Base-by-base conservation (phyloP, 2,888 invertebrate species). In the Ecdyonurus torrentis region DNA sequence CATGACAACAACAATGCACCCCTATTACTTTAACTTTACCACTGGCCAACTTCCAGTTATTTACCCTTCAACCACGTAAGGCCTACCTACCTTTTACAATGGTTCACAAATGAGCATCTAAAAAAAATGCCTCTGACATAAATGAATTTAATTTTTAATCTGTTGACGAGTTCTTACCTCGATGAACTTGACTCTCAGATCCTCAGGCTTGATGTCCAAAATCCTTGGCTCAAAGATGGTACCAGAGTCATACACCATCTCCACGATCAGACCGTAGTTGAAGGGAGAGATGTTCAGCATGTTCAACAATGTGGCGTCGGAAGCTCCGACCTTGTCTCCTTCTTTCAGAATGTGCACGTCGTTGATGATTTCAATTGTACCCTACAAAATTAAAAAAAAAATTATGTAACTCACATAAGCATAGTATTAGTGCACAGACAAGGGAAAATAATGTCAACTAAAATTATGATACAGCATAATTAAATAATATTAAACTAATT, bases 201-300 rank as follows among this genome's bases (percentile, higher is more conserved):
- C 98, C 74, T 96, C 97, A 10, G 94, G 91, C 72, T 94, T 97
- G 78, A 99, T 98, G 80, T 99, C 98, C 72, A 99, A 81, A 72
- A 99, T 94, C 68, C 88, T 89, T 1, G 99, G 98, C 20, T 92
- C 89, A 76, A 98, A 99, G 72, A 97, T 89, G 69, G 97, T 96
- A 64, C 99, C 99, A 67, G 94, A 94, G 76, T 99, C 99, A 71
- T 97, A 99, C 1, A 99, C 98, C 83, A 90, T 90, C 76, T 91
- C 90, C 67, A 99, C 93, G 58, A 90, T 79, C 71, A 99, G 83
- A 80, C 99, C 99, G 73, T 99, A 99, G 62, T 95, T 94, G 82
- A 99, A 99, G 61, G 99, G 99, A 75, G 96, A 97, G 77, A 99
- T 97, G 83, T 96, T 96, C 81, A 99, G 85, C 99, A 99, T 99